phyloP scores from a whole-genome alignment of 2,888 invertebrate genomes.

The Matsumyia berberina region DNA sequence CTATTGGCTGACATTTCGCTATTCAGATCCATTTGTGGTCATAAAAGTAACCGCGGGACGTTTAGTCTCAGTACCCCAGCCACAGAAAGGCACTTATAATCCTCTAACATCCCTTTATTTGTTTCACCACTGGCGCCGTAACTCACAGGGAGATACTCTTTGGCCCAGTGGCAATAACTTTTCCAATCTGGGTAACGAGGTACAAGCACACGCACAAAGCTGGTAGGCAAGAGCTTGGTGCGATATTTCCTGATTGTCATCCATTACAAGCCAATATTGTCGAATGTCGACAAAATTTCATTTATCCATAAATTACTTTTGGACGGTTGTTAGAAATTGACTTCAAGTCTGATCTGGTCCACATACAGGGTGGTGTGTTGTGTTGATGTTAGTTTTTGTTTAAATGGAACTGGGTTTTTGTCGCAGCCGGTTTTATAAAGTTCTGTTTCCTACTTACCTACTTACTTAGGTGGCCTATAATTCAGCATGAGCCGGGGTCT shows the following conservation, averaged over 20 bases:
- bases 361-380: conserved; percentile 19
- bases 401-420: too few relatives aligned
- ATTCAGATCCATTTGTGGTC: conserved; percentile 58
- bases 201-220: conserved; percentile 2
- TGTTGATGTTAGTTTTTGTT: too few relatives aligned
- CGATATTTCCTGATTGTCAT: conserved; percentile 70
- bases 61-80: conserved; percentile 21
- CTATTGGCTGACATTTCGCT: conserved; percentile 51
- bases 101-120: conserved; percentile 57
- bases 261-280: conserved; percentile 67
- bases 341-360: background rate
- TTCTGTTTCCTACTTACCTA: too few relatives aligned
- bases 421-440: too few relatives aligned
- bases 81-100: conserved; percentile 37
- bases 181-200: conserved; percentile 63
- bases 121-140: conserved; percentile 34
- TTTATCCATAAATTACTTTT: conserved; percentile 50
- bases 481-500: too few relatives aligned
- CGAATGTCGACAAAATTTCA: conserved; percentile 60
- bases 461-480: too few relatives aligned
- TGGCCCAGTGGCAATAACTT: conserved; percentile 42
- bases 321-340: conserved; percentile 17
- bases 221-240: conserved; percentile 15
- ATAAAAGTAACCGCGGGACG: conserved; percentile 39
- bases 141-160: conserved; percentile 27